Evolutionary conservation across 2,888 invertebrate genomes (phyloP).

Genomic region (Ypsolopha scabrella): DNA sequence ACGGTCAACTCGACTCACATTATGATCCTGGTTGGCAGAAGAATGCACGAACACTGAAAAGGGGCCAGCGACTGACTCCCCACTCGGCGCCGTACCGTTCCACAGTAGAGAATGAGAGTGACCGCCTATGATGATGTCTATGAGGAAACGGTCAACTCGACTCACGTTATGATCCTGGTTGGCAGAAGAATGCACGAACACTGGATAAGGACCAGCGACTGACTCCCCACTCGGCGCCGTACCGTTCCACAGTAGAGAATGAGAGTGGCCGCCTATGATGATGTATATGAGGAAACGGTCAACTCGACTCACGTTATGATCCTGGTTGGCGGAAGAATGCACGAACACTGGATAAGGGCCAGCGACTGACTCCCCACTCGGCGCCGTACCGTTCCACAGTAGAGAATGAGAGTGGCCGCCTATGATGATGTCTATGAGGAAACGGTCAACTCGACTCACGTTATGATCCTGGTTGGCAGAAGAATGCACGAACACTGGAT

Average conservation of each 20-base stretch:
- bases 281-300: slow-evolving; percentile 69
- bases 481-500: slow-evolving; percentile 73
- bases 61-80: slow-evolving; percentile 68
- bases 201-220: slow-evolving; percentile 77
- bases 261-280: slow-evolving; percentile 87
- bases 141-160: no score
- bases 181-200: slow-evolving; percentile 46
- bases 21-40: slow-evolving; percentile 29
- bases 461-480: slow-evolving; percentile 27
- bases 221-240: slow-evolving; percentile 63
- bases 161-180: slow-evolving; percentile 38
- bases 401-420: slow-evolving; percentile 75
- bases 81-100: slow-evolving; percentile 64
- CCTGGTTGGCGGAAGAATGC: slow-evolving; percentile 25
- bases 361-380: slow-evolving; percentile 67
- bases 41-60: slow-evolving; percentile 75
- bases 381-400: slow-evolving; percentile 71
- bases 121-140: no score
- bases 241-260: slow-evolving; percentile 80
- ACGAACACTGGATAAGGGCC: slow-evolving; percentile 79
- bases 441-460: background rate
- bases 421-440: slow-evolving; percentile 79
- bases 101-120: slow-evolving; percentile 86
- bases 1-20: no score
- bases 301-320: slow-evolving; percentile 17